Evolutionary conservation across 2,113 vertebrate genomes (phyloP).

Genomic region (Todiramphus chloris): DNA sequence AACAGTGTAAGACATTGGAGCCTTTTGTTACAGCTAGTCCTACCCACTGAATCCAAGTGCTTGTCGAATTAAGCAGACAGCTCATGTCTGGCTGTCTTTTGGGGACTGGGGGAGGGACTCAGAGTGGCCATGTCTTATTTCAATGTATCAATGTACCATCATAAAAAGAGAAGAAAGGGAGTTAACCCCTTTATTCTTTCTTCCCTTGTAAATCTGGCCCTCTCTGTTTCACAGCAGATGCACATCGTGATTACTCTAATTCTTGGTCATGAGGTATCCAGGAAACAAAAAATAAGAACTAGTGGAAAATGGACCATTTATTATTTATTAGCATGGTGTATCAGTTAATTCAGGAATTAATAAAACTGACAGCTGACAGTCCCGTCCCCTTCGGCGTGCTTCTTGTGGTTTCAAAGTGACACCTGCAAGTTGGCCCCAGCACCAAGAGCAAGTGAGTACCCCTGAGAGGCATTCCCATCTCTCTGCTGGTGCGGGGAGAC

Average conservation of each 20-base stretch:
- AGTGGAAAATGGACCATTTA: fast-evolving
- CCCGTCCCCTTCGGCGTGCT: not conserved
- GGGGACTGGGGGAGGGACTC: not conserved
- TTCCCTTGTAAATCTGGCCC: not conserved
- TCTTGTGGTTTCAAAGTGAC: not conserved
- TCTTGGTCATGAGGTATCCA: not conserved
- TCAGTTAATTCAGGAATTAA: not conserved
- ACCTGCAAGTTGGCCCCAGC: not conserved
- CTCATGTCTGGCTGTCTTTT: not conserved
- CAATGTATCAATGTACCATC: not conserved
- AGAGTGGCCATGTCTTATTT: not conserved
- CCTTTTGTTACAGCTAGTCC: not conserved
- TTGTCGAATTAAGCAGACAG: not conserved
- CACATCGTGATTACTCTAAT: not conserved
- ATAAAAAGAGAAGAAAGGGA: not conserved
- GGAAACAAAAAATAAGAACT: not conserved
- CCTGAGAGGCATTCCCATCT: not conserved
- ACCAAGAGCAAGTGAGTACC: not conserved
- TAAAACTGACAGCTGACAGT: not conserved
- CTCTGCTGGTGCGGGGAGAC: not conserved
- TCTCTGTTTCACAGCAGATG: not conserved
- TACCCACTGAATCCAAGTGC: not conserved
- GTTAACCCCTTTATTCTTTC: not conserved
- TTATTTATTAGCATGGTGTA: not conserved
- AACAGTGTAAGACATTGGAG: not conserved